Evolutionary conservation across 2,888 invertebrate genomes (phyloP).

Genomic region (Candidula unifasciata): DNA sequence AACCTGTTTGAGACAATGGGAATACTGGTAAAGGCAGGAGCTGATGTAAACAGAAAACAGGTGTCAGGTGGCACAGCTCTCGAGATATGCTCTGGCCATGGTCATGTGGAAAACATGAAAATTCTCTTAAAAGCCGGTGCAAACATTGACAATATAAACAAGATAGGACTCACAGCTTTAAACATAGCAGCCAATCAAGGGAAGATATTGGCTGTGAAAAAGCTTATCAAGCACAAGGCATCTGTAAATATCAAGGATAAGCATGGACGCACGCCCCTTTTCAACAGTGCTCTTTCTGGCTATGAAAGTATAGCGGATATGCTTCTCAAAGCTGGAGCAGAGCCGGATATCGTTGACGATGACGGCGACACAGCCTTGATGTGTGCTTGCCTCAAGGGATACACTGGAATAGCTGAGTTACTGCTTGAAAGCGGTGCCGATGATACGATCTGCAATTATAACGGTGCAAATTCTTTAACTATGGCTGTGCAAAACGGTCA

Average conservation of each 20-base stretch:
- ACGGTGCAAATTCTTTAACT: constrained; percentile 26
- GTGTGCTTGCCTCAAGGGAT: constrained; percentile 39
- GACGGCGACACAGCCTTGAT: constrained; percentile 38
- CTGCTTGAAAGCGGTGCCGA: constrained; percentile 20
- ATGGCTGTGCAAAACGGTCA: constrained; percentile 35
- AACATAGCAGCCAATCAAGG: constrained; percentile 16
- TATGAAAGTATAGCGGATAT: constrained; percentile 14
- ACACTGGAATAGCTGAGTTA: constrained; percentile 24
- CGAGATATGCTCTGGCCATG: constrained; percentile 36
- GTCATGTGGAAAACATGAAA: constrained; percentile 36
- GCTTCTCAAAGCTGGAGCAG: constrained; percentile 28
- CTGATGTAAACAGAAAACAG: constrained; percentile 35
- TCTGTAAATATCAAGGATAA: constrained; percentile 22
- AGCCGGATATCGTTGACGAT: constrained; percentile 22
- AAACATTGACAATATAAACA: constrained; percentile 20
- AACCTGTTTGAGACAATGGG: constrained; percentile 30
- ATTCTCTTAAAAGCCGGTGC: constrained; percentile 35
- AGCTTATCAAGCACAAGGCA: constrained; percentile 26
- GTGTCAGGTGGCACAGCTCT: constrained; percentile 44
- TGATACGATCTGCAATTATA: constrained; percentile 5
- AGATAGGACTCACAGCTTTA: constrained; percentile 33
- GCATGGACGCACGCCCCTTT: constrained; percentile 41
- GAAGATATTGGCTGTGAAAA: constrained; percentile 12
- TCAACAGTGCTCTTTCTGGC: constrained; percentile 30
- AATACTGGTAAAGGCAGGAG: constrained; percentile 1